Percentiles rank a stretch among this genome's conserved stretches.
phyloP scores from a whole-genome alignment of 1,140 invertebrate genomes.

The Centruroides vittatus region DNA sequence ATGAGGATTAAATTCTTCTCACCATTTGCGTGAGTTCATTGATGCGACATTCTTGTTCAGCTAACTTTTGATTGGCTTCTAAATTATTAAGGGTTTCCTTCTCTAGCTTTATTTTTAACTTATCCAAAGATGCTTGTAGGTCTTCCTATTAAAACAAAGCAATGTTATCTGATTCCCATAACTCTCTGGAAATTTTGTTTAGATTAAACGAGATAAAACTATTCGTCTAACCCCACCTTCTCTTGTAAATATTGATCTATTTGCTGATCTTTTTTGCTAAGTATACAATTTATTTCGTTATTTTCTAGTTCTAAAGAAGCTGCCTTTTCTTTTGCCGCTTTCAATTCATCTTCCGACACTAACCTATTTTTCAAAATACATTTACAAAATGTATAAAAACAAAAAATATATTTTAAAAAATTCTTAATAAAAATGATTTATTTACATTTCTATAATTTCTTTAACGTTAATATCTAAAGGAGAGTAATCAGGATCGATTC shows the following conservation, averaged over 20 bases:
- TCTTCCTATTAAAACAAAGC: conserved; percentile 48
- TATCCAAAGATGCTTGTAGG: conserved; percentile 60
- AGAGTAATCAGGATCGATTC: conserved; percentile 64
- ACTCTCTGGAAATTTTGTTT: too few species aligned
- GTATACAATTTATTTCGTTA: conserved; percentile 61
- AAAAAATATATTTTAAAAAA: background rate
- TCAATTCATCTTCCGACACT: conserved; percentile 85
- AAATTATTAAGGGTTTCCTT: conserved; percentile 73
- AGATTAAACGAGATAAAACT: too few species aligned
- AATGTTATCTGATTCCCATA: too few species aligned
- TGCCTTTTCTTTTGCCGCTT: conserved; percentile 68
- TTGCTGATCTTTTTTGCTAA: conserved; percentile 87
- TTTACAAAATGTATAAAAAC: too few species aligned
- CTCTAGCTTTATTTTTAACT: conserved; percentile 77
- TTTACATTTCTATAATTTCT: conserved; percentile 68
- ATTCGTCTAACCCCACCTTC: conserved; percentile 38
- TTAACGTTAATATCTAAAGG: conserved; percentile 80
- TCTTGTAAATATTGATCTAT: conserved; percentile 74
- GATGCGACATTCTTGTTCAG: conserved; percentile 54
- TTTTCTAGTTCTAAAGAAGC: conserved; percentile 80
- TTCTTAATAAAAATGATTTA: conserved; percentile 40
- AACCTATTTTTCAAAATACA: conserved; percentile 32
- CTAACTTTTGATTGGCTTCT: conserved; percentile 64
- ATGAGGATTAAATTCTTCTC: conserved; percentile 1
- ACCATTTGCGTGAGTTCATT: conserved; percentile 50